phyloP scores from a whole-genome alignment of 2,113 vertebrate species.

The Bufo gargarizans region DNA sequence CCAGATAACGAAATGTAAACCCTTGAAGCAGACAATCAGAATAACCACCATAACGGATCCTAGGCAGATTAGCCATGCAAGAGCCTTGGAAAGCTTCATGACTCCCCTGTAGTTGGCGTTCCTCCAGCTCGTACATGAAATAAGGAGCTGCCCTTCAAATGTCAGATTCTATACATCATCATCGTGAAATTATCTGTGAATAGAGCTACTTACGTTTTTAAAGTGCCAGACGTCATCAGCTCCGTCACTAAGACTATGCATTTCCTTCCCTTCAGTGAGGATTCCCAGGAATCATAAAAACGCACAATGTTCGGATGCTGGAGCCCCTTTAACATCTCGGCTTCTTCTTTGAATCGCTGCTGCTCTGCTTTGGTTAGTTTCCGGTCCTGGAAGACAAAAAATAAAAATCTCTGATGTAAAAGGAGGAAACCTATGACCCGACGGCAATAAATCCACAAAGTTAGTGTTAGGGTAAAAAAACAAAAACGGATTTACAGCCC shows the following conservation, averaged over 20 bases:
- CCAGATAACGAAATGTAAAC: no score
- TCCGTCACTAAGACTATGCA: slow-evolving; percentile 94
- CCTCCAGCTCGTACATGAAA: no score
- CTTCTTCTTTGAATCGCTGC: slow-evolving; percentile 93
- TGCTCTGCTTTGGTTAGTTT: slow-evolving; percentile 92
- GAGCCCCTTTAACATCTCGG: slow-evolving; percentile 92
- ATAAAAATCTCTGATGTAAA: not conserved
- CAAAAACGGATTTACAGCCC: no score
- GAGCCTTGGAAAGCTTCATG: no score
- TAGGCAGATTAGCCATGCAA: no score
- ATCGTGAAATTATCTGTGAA: not conserved
- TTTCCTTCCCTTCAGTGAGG: slow-evolving; percentile 86
- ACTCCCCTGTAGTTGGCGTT: no score
- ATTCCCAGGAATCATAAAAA: slow-evolving; percentile 96
- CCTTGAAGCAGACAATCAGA: no score
- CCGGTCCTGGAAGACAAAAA: slow-evolving; percentile 77
- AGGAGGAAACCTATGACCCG: not conserved
- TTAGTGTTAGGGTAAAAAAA: no score
- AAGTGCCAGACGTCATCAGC: slow-evolving; percentile 94
- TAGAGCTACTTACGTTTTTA: slow-evolving; percentile 83
- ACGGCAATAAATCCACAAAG: no score
- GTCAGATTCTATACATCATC: not conserved
- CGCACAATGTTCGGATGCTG: slow-evolving; percentile 96
- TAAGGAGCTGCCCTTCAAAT: no score
- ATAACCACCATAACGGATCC: no score